phyloP scores from a whole-genome alignment of 2,797 vertebrate species.

The Rhabdophis nuchalis region DNA sequence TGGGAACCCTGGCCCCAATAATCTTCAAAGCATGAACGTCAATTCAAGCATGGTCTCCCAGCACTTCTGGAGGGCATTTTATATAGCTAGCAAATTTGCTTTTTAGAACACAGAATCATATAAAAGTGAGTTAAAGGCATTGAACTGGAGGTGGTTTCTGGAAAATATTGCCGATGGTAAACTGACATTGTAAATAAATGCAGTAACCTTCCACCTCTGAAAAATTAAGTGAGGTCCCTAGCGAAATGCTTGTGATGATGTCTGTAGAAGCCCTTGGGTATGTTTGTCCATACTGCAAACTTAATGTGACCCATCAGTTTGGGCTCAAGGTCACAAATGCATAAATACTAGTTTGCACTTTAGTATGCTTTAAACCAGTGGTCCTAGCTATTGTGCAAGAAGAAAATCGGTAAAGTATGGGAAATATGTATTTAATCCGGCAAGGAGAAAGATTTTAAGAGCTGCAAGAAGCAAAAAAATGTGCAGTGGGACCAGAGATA shows the following conservation, averaged over 20 bases:
- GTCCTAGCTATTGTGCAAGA: constrained; percentile 27
- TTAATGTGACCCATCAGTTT: not conserved
- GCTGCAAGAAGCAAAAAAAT: not conserved
- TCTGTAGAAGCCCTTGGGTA: not conserved
- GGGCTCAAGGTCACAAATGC: not conserved
- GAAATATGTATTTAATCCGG: constrained; percentile 19
- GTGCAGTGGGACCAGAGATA: not conserved
- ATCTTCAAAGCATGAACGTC: constrained; percentile 59
- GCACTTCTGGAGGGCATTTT: constrained; percentile 54
- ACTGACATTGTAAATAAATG: constrained; percentile 27
- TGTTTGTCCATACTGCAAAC: not conserved
- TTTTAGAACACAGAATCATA: constrained; percentile 51
- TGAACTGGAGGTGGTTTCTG: constrained; percentile 30
- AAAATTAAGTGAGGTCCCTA: constrained; percentile 5
- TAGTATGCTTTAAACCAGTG: not conserved
- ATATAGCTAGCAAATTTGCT: constrained; percentile 50
- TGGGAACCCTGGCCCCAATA: constrained; percentile 61
- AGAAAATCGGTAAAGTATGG: constrained; percentile 44
- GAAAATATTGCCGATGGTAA: constrained; percentile 19
- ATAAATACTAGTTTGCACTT: not conserved
- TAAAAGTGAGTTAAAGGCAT: constrained; percentile 60
- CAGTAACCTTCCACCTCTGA: constrained; percentile 19
- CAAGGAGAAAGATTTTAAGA: constrained; percentile 20
- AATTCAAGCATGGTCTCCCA: constrained; percentile 34
- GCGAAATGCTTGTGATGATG: constrained; percentile 4